These are phyloP conservation scores for Orchesella flavescens DNA, from an alignment of 2,888 invertebrate species.

Conservation along the genomic window DNA sequence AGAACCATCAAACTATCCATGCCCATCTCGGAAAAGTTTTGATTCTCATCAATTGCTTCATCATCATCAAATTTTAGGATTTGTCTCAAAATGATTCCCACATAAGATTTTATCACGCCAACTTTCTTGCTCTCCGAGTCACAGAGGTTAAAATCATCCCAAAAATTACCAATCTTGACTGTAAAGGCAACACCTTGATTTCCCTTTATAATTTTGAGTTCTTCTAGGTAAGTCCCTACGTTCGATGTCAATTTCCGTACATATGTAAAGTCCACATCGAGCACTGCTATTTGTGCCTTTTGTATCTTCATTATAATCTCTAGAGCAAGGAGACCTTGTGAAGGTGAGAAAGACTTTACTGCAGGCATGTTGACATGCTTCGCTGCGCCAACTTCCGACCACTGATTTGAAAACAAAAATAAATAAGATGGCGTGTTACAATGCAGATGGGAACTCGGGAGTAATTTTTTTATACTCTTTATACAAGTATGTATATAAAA, in stretches of 20 bases:
- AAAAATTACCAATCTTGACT: slow-evolving; percentile 49
- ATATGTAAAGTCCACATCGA: slow-evolving; percentile 47
- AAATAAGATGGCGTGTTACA: no score
- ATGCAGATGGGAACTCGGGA: no score
- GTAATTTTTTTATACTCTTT: no score
- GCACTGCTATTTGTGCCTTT: slow-evolving; percentile 37
- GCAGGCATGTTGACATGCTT: slow-evolving; percentile 47
- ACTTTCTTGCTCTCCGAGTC: slow-evolving; percentile 13
- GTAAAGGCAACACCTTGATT: slow-evolving; percentile 44
- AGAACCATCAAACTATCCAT: slow-evolving; percentile 59
- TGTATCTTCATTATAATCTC: slow-evolving; percentile 39
- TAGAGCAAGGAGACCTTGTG: slow-evolving; percentile 35
- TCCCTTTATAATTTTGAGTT: slow-evolving; percentile 39
- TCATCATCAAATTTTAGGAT: slow-evolving; percentile 62
- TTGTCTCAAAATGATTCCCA: slow-evolving; percentile 47
- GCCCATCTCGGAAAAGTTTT: slow-evolving; percentile 58
- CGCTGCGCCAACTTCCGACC: slow-evolving; percentile 44
- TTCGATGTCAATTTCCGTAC: slow-evolving; percentile 40
- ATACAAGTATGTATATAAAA: no score
- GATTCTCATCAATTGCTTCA: slow-evolving; percentile 57
- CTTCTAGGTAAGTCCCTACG: slow-evolving; percentile 54
- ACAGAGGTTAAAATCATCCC: slow-evolving; percentile 46
- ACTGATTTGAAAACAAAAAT: background rate
- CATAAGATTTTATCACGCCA: slow-evolving; percentile 35
- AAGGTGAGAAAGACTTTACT: slow-evolving; percentile 37